Evolutionary conservation across 2,797 vertebrate species (phyloP).

Genomic region (Glyptemys insculpta): DNA sequence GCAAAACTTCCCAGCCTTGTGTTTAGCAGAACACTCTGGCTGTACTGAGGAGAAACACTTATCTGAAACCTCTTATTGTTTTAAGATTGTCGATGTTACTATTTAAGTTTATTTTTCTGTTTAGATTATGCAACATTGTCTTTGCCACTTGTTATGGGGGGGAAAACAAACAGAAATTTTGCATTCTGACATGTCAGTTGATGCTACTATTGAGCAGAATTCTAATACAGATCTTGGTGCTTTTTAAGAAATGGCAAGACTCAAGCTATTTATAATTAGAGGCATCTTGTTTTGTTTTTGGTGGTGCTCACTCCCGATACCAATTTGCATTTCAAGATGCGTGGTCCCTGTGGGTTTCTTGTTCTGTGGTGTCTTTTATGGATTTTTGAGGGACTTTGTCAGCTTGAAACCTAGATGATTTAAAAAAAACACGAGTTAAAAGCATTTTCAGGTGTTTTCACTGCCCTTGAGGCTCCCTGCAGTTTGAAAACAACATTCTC

Average conservation of each 20-base stretch:
- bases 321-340: not conserved
- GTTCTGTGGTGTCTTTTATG: not conserved
- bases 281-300: not conserved
- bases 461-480: not conserved
- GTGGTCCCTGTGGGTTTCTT: not conserved
- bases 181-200: no score
- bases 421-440: not conserved
- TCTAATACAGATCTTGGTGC: not conserved
- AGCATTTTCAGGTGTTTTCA: not conserved
- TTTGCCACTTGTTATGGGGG: not conserved
- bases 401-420: not conserved
- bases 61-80: not conserved
- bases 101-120: not conserved
- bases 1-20: not conserved
- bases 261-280: not conserved
- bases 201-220: not conserved
- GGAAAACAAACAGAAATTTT: not conserved
- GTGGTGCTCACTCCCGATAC: not conserved
- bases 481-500: not conserved
- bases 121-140: not conserved
- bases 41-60: not conserved
- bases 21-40: not conserved
- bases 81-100: not conserved
- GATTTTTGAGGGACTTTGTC: not conserved
- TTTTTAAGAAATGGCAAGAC: not conserved